These are phyloP conservation scores for Chunga burmeisteri DNA, from an alignment of 2,113 vertebrate genomes.

Conservation along the genomic window DNA sequence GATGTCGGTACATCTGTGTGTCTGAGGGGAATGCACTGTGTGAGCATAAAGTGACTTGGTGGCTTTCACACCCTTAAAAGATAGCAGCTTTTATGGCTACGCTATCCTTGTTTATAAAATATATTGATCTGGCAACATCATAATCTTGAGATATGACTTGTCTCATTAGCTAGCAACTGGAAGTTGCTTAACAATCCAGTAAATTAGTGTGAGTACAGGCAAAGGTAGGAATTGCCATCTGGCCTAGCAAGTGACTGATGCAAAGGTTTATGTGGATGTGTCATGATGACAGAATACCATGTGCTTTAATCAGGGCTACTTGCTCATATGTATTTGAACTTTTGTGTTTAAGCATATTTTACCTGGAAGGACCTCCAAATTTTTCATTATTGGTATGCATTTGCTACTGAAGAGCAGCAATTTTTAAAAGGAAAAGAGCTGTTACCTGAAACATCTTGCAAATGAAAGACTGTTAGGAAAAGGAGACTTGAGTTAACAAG, in stretches of 20 bases:
- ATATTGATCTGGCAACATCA: background rate
- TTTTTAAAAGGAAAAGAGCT: too few relatives aligned
- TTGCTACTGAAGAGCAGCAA: background rate
- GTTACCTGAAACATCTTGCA: background rate
- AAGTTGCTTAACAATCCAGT: background rate
- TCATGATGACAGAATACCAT: background rate
- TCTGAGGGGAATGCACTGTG: background rate
- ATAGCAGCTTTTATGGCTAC: background rate
- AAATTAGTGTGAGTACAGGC: background rate
- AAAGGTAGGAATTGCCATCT: background rate
- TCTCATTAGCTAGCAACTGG: background rate
- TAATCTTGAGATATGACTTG: background rate
- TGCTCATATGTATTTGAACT: background rate
- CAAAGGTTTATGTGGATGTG: background rate
- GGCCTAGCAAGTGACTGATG: background rate
- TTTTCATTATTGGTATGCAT: background rate
- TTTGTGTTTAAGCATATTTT: background rate
- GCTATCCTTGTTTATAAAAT: background rate
- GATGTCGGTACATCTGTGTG: background rate
- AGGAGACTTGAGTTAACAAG: background rate
- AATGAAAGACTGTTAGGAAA: background rate
- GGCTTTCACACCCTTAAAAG: background rate
- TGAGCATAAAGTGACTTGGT: background rate
- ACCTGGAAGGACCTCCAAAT: background rate
- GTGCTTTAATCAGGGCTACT: background rate